Conservation (phyloP, 2,888 invertebrate species). For the Agrochola litura region DNA sequence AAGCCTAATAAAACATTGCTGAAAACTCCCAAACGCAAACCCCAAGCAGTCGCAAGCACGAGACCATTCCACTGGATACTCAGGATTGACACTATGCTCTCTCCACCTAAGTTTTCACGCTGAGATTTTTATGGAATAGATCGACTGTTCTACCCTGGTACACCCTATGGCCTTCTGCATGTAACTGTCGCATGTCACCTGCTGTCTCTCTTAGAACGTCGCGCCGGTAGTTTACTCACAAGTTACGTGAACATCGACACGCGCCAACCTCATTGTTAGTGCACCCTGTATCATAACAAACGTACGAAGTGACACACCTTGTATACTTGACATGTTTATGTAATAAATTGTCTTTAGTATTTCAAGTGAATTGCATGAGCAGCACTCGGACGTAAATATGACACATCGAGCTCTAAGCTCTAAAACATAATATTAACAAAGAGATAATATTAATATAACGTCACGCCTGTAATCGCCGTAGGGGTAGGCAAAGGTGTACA, state of each 20-base stretch:
- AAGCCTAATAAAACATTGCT: neutral
- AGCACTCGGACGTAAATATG: neutral
- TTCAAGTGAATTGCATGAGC: neutral
- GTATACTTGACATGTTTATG: neutral
- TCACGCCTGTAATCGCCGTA: too few relatives aligned
- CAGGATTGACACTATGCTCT: neutral
- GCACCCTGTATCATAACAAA: neutral
- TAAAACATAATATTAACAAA: too few relatives aligned
- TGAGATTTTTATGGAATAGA: neutral
- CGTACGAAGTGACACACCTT: neutral
- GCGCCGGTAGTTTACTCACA: slow-evolving; percentile 1
- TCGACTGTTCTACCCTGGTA: neutral
- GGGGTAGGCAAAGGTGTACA: too few relatives aligned
- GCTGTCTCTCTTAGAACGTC: neutral
- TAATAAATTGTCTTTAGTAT: neutral
- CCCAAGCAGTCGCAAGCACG: neutral
- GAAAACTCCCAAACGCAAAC: neutral
- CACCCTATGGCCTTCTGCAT: neutral
- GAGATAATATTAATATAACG: too few relatives aligned
- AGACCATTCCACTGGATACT: neutral
- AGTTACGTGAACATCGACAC: slow-evolving; percentile 8
- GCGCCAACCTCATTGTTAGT: slow-evolving; percentile 28
- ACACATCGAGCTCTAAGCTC: neutral
- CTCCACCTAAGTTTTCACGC: too few relatives aligned
- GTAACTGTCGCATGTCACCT: too few relatives aligned